Base-by-base conservation (phyloP, 2,797 vertebrate species). In the Sebastes taczanowskii region DNA sequence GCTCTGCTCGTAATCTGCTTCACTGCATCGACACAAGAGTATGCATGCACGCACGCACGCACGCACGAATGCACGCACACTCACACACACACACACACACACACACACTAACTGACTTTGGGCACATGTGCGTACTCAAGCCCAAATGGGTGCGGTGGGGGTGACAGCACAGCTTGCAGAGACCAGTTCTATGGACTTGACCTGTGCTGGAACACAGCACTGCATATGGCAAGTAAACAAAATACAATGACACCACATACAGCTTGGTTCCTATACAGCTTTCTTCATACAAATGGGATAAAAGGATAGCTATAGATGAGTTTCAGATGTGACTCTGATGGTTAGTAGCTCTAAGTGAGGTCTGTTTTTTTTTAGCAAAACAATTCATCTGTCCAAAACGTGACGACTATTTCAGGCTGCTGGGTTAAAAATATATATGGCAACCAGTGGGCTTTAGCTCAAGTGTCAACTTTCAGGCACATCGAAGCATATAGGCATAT, bases 391-490 rank as follows among this genome's bases (percentile, higher is more conserved):
- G 14, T 52, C 60, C 56, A 53, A 53, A 81, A 86, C 55, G 22
- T 67, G 67, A 82, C 2, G 10, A 60, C 77, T 85, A 83, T 78
- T 77, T 88, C 35, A 66, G 71, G 59, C 61, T 42, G 55, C 71
- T 22, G 25, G 64, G 78, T 71, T 82, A 14, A 74, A 87, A 71
- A 82, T 74, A 86, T 62, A 66, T 20, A 86, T 16, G 11, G 52
- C 70, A 74, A 42, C 42, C 55, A 11, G 78, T 56, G 32, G 52
- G 64, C 11, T 46, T 10, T 6, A 69, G 65, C 46, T 68, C 30
- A 46, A 14, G 76, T 74, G 70, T 87, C 84, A 56, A n/a, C 77
- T 82, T 86, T 68, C 80, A 80, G 23, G 63, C 55, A 84, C 69
- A 59, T 42, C 46, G 62, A 71, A 30, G 35, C 35, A 34, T 53